Base-by-base conservation (phyloP, 2,888 invertebrate species). In the Frankliniella intonsa region DNA sequence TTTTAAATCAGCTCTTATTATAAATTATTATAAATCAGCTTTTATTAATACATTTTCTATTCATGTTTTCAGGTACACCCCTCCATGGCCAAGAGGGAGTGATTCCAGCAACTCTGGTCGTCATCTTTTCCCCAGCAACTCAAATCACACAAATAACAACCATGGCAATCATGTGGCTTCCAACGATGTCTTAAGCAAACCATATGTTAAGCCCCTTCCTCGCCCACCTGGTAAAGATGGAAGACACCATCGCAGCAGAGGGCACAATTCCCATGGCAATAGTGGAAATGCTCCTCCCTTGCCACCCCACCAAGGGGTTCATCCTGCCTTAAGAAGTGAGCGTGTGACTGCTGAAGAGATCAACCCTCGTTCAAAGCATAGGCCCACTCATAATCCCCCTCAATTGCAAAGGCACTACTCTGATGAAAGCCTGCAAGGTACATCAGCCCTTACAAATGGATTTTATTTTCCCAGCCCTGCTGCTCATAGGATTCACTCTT, bases 401-500 rank as follows among this genome's bases (percentile, higher is more conserved):
- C 85, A 83, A 80, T 86, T 93, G 62, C 92, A 92, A 50, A 88
- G 93, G 80, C 93, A 92, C 82, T 91, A 92, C 82, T 92, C 92
- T 0, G 92, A 93, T 84, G 93, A 93, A 85, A 92, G 92, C 85
- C 87, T 93, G 17, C 91, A 90, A 0, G 90, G 92, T 27, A 90
- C 90, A 11, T 83, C 85, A 51, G 69, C 69, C 25, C 10, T 76
- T 22, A 76, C 69, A 0, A 25, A 25, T 22, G 69, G 69, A 50
- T 81, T 81, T 82, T 83, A 80, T 49, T 80, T 80, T 69, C 81
- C 65, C 5, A 82, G 81, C 50, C 55, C 80, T 81, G 69, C 65
- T 38, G 25, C 22, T 83, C 83, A 91, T 25, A 88, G 92, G 69
- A 92, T 92, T 5, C 93, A 93, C 86, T 94, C 95, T 10, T 95